These are phyloP conservation scores for Neosalanx taihuensis DNA, from an alignment of 2,797 vertebrate species.

Conservation along the genomic window DNA sequence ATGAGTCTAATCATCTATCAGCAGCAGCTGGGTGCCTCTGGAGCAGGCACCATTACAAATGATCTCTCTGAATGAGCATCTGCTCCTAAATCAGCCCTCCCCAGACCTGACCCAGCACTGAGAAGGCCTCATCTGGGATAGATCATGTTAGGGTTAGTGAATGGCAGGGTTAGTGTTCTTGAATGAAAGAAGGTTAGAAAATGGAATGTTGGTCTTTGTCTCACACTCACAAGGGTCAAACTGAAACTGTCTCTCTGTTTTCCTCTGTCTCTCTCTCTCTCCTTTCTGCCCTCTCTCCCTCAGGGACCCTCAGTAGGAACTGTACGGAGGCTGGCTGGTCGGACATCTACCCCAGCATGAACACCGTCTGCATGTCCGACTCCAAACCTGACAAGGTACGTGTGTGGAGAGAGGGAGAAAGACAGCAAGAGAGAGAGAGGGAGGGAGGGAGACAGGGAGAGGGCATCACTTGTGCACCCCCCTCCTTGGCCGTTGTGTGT, in stretches of 20 bases:
- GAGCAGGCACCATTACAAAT: not conserved
- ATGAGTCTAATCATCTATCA: not conserved
- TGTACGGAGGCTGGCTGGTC: conserved; percentile 70
- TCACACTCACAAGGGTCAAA: too few species aligned
- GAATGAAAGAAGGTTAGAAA: too few species aligned
- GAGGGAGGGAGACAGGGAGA: conserved; percentile 17
- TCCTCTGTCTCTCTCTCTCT: conserved; percentile 4
- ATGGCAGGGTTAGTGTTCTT: too few species aligned
- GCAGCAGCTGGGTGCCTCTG: not conserved
- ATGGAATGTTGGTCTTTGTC: too few species aligned
- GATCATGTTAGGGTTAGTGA: too few species aligned
- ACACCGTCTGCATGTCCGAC: conserved; percentile 51
- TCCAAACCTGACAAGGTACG: conserved; percentile 44
- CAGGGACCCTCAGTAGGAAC: conserved; percentile 69
- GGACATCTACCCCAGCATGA: conserved; percentile 53
- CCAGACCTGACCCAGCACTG: not conserved
- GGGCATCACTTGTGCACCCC: not conserved
- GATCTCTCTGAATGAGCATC: not conserved
- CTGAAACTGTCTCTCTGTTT: not conserved
- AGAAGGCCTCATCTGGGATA: not conserved
- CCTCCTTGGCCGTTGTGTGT: not conserved
- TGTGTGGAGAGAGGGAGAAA: not conserved
- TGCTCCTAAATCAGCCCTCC: not conserved
- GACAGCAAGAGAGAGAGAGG: conserved; percentile 15
- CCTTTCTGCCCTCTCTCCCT: not conserved